Evolutionary conservation across 2,888 invertebrate genomes (phyloP).

Genomic region (Nomada hirtipes): DNA sequence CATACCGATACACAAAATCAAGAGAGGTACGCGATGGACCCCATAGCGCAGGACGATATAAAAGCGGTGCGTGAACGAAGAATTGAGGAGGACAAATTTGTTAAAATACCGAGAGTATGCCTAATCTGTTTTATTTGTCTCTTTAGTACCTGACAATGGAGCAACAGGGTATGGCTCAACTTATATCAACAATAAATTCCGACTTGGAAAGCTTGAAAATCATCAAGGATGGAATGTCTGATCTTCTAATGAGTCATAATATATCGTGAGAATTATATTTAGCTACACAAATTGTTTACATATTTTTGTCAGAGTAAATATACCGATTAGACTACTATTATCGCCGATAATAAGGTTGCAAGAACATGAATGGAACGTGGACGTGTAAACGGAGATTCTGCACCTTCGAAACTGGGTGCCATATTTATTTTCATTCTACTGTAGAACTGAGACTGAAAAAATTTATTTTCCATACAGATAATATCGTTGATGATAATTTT

Average conservation of each 20-base stretch:
- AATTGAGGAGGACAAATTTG: neutral
- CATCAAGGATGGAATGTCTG: conserved; percentile 91
- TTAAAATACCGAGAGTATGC: neutral
- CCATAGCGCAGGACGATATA: conserved; percentile 86
- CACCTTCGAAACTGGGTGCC: conserved; percentile 37
- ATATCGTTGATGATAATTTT: conserved; percentile 10
- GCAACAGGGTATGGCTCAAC: conserved; percentile 94
- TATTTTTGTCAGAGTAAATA: conserved; percentile 4
- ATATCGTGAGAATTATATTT: conserved; percentile 73
- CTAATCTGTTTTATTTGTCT: conserved; percentile 1
- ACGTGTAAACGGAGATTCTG: conserved; percentile 1
- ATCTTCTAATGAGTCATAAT: conserved; percentile 81
- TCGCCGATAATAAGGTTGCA: conserved; percentile 23
- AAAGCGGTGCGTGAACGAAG: conserved; percentile 84
- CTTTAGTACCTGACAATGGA: conserved; percentile 92
- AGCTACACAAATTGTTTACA: conserved; percentile 40
- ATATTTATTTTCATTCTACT: conserved; percentile 48
- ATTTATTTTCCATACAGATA: neutral
- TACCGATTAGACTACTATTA: conserved; percentile 12
- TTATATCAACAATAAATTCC: conserved; percentile 92
- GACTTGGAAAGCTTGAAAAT: conserved; percentile 92
- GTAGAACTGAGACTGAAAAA: neutral
- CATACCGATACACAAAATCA: conserved; percentile 86
- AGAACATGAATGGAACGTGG: neutral
- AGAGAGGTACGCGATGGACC: conserved; percentile 92